Percentiles rank a stretch among this genome's conserved stretches.
phyloP scores from a whole-genome alignment of 1,140 invertebrate species.

The Rhizoglyphus robini region DNA sequence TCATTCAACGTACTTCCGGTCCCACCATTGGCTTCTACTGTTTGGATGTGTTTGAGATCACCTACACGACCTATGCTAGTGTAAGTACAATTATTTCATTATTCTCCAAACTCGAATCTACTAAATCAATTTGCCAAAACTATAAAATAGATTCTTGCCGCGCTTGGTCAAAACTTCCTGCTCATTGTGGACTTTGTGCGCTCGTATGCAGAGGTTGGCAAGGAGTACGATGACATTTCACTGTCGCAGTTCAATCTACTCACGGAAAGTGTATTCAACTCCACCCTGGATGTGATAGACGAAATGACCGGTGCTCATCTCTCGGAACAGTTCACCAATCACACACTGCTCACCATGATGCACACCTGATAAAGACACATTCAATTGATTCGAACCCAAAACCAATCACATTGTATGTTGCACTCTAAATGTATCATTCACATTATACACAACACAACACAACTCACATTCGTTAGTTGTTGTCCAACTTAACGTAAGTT shows the following conservation, averaged over 20 bases:
- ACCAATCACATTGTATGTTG: no score
- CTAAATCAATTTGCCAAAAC: not conserved
- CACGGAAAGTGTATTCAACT: constrained; percentile 12
- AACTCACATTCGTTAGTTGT: no score
- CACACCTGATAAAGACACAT: no score
- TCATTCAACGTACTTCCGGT: constrained; percentile 22
- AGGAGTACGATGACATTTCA: not conserved
- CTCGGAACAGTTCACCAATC: not conserved
- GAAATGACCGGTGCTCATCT: constrained; percentile 7
- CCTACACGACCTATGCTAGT: constrained; percentile 17
- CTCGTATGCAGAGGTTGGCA: constrained; percentile 19
- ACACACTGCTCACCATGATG: no score
- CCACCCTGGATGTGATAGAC: constrained; percentile 6
- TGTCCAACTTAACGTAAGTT: no score
- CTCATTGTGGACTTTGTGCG: constrained; percentile 23
- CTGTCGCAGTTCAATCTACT: not conserved
- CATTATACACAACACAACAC: no score
- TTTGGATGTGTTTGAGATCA: constrained; percentile 21
- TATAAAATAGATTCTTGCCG: constrained; percentile 16
- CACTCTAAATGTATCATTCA: no score
- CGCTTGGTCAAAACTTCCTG: constrained; percentile 22
- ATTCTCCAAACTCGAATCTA: no score
- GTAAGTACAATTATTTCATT: constrained; percentile 11
- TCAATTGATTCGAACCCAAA: no score
- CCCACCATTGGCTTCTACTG: constrained; percentile 22